A percentile compares a stretch with the other conserved stretches of the same genome.
These are phyloP conservation scores for Apostichopus japonicus DNA, from an alignment of 35 echinoderm and acorn worm species.

Conservation along the genomic window DNA sequence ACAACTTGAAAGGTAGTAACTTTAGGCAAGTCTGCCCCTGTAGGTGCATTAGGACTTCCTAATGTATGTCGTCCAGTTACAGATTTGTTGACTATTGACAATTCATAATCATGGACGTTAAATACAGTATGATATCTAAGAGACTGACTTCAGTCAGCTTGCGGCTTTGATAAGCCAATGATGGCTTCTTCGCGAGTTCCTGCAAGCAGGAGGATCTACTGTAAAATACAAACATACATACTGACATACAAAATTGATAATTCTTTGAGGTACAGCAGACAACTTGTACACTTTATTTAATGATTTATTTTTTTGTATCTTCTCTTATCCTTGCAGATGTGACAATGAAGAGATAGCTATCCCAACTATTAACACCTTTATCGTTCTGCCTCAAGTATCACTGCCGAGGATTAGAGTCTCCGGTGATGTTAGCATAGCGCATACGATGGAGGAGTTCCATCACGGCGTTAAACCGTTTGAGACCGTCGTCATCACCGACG, in stretches of 20 bases:
- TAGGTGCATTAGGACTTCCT: too few species aligned
- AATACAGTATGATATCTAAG: too few species aligned
- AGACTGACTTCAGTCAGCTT: too few species aligned
- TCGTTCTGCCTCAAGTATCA: conserved; percentile 76
- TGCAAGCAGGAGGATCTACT: neutral
- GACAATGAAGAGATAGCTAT: conserved; percentile 75
- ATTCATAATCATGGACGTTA: too few species aligned
- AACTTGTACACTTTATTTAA: neutral
- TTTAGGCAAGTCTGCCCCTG: too few species aligned
- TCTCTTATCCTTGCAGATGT: conserved; percentile 66
- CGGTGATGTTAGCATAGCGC: conserved; percentile 72
- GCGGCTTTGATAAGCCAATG: neutral
- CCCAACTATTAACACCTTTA: conserved; percentile 68
- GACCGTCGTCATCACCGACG: conserved; percentile 72
- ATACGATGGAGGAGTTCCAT: conserved; percentile 60
- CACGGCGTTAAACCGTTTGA: conserved; percentile 75
- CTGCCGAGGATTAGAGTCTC: conserved; percentile 79
- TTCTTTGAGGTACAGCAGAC: neutral
- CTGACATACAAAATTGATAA: too few species aligned
- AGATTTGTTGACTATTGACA: too few species aligned
- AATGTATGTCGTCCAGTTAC: too few species aligned
- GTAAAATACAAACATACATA: neutral
- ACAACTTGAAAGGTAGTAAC: too few species aligned
- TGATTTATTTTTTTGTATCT: neutral
- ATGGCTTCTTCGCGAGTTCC: neutral